Conservation (phyloP, 2,113 vertebrate genomes). For the Turdus rufiventris region DNA sequence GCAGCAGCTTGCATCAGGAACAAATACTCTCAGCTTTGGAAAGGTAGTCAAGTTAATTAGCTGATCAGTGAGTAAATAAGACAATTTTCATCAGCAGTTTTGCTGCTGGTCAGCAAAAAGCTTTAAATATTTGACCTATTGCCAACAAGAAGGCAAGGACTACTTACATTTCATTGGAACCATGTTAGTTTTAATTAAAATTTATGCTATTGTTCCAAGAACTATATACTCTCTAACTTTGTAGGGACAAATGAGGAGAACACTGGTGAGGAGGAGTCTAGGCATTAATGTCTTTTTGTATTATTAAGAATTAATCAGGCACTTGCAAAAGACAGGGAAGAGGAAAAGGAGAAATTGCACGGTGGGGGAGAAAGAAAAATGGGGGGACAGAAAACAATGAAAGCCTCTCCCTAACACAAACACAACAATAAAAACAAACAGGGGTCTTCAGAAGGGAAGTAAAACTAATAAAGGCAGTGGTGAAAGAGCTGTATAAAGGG, state of each 20-base stretch:
- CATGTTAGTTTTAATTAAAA: not conserved
- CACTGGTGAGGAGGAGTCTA: not conserved
- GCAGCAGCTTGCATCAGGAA: not conserved
- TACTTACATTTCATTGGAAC: not conserved
- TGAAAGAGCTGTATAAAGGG: not conserved
- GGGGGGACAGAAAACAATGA: not conserved
- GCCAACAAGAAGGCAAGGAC: not conserved
- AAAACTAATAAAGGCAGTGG: not conserved
- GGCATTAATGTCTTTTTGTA: not conserved
- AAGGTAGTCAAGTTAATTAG: not conserved
- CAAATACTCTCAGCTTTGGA: not conserved
- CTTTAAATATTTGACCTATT: not conserved
- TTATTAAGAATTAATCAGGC: not conserved
- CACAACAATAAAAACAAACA: not conserved
- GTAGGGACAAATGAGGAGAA: not conserved
- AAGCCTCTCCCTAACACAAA: not conserved
- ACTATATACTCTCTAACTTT: not conserved
- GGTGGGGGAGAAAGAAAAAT: not conserved
- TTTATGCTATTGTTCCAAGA: not conserved
- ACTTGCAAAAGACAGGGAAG: not conserved
- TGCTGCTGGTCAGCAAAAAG: not conserved
- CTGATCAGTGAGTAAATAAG: not conserved
- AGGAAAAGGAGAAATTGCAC: not conserved
- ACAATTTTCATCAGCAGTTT: not conserved
- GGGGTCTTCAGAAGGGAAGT: not conserved